Evolutionary conservation across 2,888 invertebrate genomes (phyloP).

Genomic region (Deroplatys truncata): DNA sequence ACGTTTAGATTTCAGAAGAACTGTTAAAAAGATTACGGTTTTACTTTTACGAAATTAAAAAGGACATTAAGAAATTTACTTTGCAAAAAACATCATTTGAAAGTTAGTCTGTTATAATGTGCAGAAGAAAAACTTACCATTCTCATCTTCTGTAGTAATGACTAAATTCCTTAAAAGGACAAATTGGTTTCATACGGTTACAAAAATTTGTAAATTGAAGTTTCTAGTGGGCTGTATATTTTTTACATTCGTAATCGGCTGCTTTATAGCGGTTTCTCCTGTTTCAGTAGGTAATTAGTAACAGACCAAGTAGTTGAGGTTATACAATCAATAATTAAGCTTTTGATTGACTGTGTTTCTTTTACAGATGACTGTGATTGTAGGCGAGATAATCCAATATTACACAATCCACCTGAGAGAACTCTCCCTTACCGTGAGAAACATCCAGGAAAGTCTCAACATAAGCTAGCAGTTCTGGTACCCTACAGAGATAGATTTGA

Average conservation of each 20-base stretch:
- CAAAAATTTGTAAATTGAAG: slow-evolving; percentile 10
- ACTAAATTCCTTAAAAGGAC: neutral
- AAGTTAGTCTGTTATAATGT: neutral
- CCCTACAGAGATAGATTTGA: slow-evolving; percentile 95
- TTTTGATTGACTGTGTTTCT: neutral
- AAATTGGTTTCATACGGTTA: neutral
- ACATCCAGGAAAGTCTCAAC: slow-evolving; percentile 35
- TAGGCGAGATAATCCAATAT: neutral
- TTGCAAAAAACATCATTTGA: no score
- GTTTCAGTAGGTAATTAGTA: slow-evolving; percentile 43
- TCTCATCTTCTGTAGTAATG: neutral
- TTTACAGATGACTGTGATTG: neutral
- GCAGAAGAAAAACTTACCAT: neutral
- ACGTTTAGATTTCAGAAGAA: neutral
- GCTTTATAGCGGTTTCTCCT: slow-evolving; percentile 44
- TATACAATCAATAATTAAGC: neutral
- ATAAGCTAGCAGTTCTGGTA: slow-evolving; percentile 81
- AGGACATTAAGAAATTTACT: neutral
- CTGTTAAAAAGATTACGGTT: neutral
- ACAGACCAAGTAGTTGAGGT: neutral
- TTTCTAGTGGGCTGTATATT: slow-evolving; percentile 44
- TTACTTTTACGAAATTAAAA: neutral
- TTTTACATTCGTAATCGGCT: slow-evolving; percentile 44
- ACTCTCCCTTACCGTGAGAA: neutral
- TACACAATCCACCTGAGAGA: neutral